Conservation (phyloP, 1,140 invertebrate genomes). For the Drosophila nasuta region DNA sequence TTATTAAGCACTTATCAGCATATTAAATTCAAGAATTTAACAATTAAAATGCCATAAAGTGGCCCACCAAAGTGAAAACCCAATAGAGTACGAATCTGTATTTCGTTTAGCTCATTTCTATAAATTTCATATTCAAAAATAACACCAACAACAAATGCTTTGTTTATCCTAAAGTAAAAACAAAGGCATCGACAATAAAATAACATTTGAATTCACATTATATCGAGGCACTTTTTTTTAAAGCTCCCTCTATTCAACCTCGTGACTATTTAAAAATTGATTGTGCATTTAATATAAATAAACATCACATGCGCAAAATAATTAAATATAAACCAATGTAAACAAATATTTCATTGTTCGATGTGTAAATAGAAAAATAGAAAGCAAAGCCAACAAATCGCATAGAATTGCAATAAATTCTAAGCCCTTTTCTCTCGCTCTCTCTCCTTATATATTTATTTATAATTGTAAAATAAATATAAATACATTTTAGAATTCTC, state of each 20-base stretch:
- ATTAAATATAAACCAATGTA: constrained; percentile 22
- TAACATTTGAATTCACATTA: constrained; percentile 15
- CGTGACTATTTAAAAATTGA: constrained; percentile 30
- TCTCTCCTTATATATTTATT: background rate
- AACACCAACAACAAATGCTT: constrained; percentile 21
- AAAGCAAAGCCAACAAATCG: constrained; percentile 1
- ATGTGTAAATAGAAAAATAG: background rate
- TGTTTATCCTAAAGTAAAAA: constrained; percentile 49
- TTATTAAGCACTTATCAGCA: constrained; percentile 52
- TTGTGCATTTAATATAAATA: constrained; percentile 27
- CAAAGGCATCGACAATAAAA: constrained; percentile 30
- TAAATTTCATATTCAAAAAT: constrained; percentile 48
- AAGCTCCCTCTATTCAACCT: background rate
- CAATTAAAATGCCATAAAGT: constrained; percentile 65
- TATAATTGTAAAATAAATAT: constrained; percentile 5
- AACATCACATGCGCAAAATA: background rate
- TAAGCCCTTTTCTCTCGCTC: too few relatives aligned
- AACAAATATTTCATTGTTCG: constrained; percentile 2
- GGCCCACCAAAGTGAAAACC: constrained; percentile 48
- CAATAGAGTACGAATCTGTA: constrained; percentile 39
- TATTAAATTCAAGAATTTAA: constrained; percentile 39
- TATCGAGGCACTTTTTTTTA: constrained; percentile 19
- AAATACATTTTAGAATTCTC: constrained; percentile 3
- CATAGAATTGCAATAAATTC: background rate
- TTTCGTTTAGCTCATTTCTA: constrained; percentile 67